Conservation (phyloP, 2,888 invertebrate genomes). For the Drosophila nr. fundita region DNA sequence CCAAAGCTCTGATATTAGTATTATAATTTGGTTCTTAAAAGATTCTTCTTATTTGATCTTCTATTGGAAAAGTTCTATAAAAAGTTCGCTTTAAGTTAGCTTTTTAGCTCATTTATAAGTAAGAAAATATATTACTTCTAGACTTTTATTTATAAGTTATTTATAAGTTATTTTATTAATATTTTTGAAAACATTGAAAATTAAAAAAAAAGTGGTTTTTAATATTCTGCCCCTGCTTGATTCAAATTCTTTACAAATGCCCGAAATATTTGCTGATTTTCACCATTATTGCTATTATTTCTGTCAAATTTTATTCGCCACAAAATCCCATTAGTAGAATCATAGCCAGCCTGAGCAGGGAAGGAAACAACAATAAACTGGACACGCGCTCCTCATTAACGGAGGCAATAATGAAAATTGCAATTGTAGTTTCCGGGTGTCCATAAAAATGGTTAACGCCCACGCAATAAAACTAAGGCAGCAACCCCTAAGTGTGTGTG, state of each 20-base stretch:
- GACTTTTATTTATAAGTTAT: not conserved
- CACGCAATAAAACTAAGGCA: constrained; percentile 64
- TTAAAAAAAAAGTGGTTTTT: not conserved
- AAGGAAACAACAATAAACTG: constrained; percentile 43
- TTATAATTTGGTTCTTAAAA: not conserved
- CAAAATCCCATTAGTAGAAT: constrained; percentile 7
- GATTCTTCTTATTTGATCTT: not conserved
- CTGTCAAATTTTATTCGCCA: not conserved
- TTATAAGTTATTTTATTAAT: not conserved
- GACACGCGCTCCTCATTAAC: constrained; percentile 60
- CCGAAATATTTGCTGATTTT: not conserved
- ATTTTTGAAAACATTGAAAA: not conserved
- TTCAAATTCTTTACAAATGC: not conserved
- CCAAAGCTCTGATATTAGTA: not conserved
- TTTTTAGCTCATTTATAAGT: not conserved
- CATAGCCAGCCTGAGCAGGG: not conserved
- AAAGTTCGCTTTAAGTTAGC: too few species aligned
- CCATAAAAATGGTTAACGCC: constrained; percentile 72
- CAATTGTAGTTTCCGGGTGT: constrained; percentile 64
- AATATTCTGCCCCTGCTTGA: not conserved
- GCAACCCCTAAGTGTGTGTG: constrained; percentile 58
- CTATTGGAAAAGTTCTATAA: not conserved
- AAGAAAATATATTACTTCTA: not conserved
- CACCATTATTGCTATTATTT: not conserved
- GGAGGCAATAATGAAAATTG: constrained; percentile 56